Base-by-base conservation (phyloP, 2,888 invertebrate species). In the Artemia sinica region DNA sequence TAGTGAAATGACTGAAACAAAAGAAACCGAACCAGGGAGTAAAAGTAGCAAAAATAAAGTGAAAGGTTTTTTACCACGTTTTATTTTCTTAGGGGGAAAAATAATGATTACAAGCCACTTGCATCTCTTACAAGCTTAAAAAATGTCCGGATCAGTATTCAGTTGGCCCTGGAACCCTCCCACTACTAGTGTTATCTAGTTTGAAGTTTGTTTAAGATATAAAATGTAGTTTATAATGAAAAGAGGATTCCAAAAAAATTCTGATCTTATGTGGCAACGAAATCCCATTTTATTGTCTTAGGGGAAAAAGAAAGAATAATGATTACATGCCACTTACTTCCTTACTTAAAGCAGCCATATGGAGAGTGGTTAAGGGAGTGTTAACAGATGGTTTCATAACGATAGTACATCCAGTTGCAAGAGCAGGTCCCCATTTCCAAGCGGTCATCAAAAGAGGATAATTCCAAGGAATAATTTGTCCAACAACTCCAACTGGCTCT, bases 321-420 rank as follows among this genome's bases (percentile, higher is more conserved):
- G 1, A 18, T 18, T 18, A 18, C 41, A 41, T 41, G 3, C 41
- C 41, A 48, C 49, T 50, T 70, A 80, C 81, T 80, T 91, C 89
- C 74, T 84, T 85, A 18, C 82, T 77, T 49, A 92, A 79, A 3
- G 85, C 82, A 11, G 87, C 91, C 67, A 87, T 78, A 73, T 86
- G 84, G 12, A 90, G 79, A 8, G 90, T 89, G 0, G 86, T 84
- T 5, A 91, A 79, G 0, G 90, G 89, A 0, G 91, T 91, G 77
- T 90, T 89, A 76, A 92, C 91, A 0, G 91, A 86, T 3, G 89
- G 87, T 76, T 91, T 91, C 75, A 91, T 78, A 9, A 91, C 83
- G 52, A 88, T 80, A 1, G 87, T 87, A 76, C 89, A 89, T 67
- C 87, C 82, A 69, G 77, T 75, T 51, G 83, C 80, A 69, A 84